Evolutionary conservation across 1,140 invertebrate genomes (phyloP).

Genomic region (Oryctes rhinoceros): DNA sequence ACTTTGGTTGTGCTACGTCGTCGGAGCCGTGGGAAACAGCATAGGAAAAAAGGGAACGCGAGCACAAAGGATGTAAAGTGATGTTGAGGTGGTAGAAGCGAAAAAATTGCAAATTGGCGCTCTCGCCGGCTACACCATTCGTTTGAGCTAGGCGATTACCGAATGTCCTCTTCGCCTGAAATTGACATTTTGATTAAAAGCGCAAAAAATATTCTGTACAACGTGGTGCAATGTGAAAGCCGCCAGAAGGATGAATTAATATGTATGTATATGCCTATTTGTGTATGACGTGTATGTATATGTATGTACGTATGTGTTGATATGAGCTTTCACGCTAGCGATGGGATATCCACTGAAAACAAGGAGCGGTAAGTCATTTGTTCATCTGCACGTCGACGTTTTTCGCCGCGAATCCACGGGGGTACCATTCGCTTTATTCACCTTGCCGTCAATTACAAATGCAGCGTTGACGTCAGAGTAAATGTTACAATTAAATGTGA

Average conservation of each 20-base stretch:
- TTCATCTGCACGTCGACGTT: conserved; percentile 11
- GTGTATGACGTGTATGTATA: not conserved
- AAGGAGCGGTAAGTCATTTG: conserved; percentile 13
- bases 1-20: not conserved
- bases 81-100: not conserved
- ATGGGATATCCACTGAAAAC: not conserved
- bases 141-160: not conserved
- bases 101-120: conserved; percentile 34
- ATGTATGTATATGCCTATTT: not conserved
- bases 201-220: not conserved
- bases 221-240: not conserved
- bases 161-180: conserved; percentile 18
- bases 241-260: conserved; percentile 2
- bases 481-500: too few species aligned
- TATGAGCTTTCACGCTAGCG: not conserved
- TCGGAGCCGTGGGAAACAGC: not conserved
- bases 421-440: not conserved
- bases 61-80: not conserved
- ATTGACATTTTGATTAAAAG: conserved; percentile 36
- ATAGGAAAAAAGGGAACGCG: not conserved
- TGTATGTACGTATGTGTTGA: not conserved
- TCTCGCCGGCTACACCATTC: not conserved
- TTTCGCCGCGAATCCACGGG: not conserved
- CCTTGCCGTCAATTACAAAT: not conserved
- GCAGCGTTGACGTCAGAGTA: too few species aligned